phyloP scores from a whole-genome alignment of 2,113 vertebrate species.

The Alligator mississippiensis region DNA sequence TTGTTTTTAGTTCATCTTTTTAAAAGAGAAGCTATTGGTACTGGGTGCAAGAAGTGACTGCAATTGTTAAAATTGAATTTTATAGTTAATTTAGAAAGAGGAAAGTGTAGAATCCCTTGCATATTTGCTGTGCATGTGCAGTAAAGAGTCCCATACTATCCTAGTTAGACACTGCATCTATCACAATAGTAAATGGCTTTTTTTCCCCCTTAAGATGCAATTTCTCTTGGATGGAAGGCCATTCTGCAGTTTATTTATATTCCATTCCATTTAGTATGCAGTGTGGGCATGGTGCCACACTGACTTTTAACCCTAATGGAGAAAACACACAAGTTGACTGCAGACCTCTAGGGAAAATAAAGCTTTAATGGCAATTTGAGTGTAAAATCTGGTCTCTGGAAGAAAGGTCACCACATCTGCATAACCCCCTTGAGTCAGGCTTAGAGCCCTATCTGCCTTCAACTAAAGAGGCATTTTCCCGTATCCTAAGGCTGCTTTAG shows the following conservation, averaged over 20 bases:
- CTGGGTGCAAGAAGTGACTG: neutral
- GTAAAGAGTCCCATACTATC: neutral
- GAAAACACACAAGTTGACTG: slow-evolving; percentile 81
- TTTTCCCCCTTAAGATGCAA: neutral
- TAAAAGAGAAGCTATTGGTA: neutral
- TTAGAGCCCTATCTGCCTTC: slow-evolving; percentile 88
- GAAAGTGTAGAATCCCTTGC: neutral
- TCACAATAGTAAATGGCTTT: neutral
- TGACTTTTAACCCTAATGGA: slow-evolving; percentile 89
- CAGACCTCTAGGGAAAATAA: slow-evolving; percentile 80
- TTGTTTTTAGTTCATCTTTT: neutral
- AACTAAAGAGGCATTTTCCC: slow-evolving; percentile 80
- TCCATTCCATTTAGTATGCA: slow-evolving; percentile 84
- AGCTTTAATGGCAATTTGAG: slow-evolving; percentile 95
- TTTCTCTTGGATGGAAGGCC: slow-evolving; percentile 27
- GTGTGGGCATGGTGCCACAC: slow-evolving; percentile 81
- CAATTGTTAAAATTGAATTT: accelerated
- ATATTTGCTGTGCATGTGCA: neutral
- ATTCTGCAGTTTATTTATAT: slow-evolving; percentile 80
- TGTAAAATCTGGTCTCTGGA: slow-evolving; percentile 94
- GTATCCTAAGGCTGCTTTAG: slow-evolving; percentile 84
- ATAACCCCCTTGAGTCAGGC: slow-evolving; percentile 92
- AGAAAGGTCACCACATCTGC: slow-evolving; percentile 97
- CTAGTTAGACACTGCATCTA: neutral
- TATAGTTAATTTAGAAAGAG: neutral